Conservation (phyloP, 2,888 invertebrate species). For the Chrysodeixis includens region DNA sequence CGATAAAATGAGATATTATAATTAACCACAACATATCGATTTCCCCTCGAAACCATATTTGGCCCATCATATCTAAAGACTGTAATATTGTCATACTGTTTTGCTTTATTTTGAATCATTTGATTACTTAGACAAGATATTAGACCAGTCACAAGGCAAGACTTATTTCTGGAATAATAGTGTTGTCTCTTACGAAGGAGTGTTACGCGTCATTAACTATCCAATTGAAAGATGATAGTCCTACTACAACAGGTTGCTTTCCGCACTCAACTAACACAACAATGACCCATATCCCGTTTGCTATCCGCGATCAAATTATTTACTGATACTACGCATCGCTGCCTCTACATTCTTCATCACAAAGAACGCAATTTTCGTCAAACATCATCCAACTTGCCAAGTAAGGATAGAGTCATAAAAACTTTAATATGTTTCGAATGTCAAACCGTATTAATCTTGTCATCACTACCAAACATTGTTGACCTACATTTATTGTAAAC, state of each 20-base stretch:
- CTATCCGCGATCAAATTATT: conserved; percentile 42
- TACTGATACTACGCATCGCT: conserved; percentile 31
- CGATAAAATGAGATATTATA: too few relatives aligned
- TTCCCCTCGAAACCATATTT: too few relatives aligned
- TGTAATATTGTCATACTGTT: too few relatives aligned
- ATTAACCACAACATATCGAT: too few relatives aligned
- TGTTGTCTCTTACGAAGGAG: neutral
- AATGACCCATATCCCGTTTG: conserved; percentile 54
- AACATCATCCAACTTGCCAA: neutral
- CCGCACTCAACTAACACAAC: conserved; percentile 34
- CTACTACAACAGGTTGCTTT: conserved; percentile 35
- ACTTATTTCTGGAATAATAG: neutral
- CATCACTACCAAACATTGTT: neutral
- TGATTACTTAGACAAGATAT: too few relatives aligned
- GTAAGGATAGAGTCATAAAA: neutral
- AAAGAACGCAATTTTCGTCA: neutral
- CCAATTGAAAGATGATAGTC: conserved; percentile 27
- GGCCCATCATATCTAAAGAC: too few relatives aligned
- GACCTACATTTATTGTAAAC: conserved; percentile 1
- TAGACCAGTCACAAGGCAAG: too few relatives aligned
- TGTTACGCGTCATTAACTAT: conserved; percentile 21
- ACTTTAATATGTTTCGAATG: neutral
- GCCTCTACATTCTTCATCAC: neutral
- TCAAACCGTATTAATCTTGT: neutral
- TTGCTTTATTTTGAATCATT: too few relatives aligned